These are phyloP conservation scores for Camponotus pennsylvanicus DNA, from an alignment of 1,140 invertebrate species.

Conservation along the genomic window DNA sequence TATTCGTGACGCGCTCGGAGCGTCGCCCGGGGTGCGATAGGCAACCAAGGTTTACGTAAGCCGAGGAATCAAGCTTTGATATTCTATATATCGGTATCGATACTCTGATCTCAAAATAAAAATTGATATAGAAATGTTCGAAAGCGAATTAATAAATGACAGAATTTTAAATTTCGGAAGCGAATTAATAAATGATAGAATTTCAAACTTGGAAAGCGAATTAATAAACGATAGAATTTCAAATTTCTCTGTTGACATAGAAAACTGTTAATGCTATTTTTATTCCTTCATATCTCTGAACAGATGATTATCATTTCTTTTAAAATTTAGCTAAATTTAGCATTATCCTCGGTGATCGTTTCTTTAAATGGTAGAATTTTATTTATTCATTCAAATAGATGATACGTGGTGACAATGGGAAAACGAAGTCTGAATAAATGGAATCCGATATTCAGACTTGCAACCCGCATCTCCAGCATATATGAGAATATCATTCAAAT, in stretches of 20 bases:
- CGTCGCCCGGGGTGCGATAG: constrained; percentile 9
- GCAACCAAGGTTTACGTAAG: constrained; percentile 13
- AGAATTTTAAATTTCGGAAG: neutral
- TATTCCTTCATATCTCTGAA: neutral
- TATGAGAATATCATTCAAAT: neutral
- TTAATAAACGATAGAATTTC: too few relatives aligned
- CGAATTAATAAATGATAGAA: neutral
- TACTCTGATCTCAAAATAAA: neutral
- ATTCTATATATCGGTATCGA: neutral
- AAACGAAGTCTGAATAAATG: neutral
- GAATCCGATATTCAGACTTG: neutral
- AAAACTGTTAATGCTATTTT: too few relatives aligned
- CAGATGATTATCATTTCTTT: neutral
- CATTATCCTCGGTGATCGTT: neutral
- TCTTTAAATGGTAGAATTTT: neutral
- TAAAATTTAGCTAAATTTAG: neutral
- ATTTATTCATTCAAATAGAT: neutral
- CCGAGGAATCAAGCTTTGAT: constrained; percentile 22
- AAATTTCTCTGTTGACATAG: too few relatives aligned
- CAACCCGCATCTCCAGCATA: neutral
- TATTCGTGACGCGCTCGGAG: constrained; percentile 22
- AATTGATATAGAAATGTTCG: neutral
- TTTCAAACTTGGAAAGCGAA: neutral
- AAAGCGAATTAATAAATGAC: neutral
- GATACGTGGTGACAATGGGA: neutral